These are phyloP conservation scores for Lutra lutra DNA, from an alignment of 2,797 vertebrate genomes.

Conservation along the genomic window DNA sequence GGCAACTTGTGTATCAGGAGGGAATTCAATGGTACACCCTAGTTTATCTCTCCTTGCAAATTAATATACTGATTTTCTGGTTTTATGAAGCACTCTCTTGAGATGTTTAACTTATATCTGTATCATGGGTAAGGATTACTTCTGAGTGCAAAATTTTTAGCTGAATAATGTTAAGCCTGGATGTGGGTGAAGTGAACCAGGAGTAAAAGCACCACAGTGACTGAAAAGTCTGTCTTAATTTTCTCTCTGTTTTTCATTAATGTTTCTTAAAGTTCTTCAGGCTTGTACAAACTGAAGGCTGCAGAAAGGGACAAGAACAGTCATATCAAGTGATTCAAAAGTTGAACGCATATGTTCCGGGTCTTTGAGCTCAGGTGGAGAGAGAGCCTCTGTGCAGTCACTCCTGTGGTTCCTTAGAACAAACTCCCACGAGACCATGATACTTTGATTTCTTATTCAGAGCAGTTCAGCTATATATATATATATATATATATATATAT, in stretches of 20 bases:
- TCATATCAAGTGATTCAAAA: not conserved
- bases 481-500: too few species aligned
- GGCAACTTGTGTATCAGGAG: not conserved
- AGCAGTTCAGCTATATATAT: rapidly evolving
- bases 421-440: too few species aligned
- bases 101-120: not conserved
- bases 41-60: not conserved
- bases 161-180: not conserved
- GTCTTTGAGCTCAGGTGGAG: not conserved
- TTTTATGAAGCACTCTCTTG: not conserved
- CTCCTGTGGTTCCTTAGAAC: rapidly evolving
- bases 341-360: rapidly evolving
- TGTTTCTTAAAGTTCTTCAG: not conserved
- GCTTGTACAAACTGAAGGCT: not conserved
- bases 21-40: not conserved
- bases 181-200: not conserved
- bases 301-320: not conserved
- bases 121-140: not conserved
- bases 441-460: not conserved
- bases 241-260: not conserved
- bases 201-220: not conserved
- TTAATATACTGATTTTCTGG: not conserved
- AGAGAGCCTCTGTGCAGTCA: rapidly evolving
- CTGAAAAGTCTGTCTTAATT: not conserved
- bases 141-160: not conserved